A percentile compares a stretch with the other conserved stretches of the same genome.
Conservation (phyloP, 1,140 invertebrate species). For the Macrobrachium rosenbergii region DNA sequence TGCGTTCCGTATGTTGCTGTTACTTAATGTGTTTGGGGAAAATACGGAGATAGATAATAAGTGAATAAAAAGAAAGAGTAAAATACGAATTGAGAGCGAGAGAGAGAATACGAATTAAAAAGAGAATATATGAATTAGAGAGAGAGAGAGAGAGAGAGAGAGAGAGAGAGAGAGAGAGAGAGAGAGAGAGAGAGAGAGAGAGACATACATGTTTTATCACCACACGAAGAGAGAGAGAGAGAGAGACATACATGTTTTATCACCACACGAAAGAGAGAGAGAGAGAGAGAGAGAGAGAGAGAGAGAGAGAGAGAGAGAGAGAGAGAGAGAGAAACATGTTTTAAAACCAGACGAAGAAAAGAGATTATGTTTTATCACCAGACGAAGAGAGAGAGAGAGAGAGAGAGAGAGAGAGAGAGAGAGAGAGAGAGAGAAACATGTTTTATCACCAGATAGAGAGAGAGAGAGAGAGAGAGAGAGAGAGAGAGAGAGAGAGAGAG, state of each 20-base stretch:
- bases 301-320: too few relatives aligned
- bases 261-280: slow-evolving; percentile 67
- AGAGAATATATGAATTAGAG: background rate
- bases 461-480: slow-evolving; percentile 47
- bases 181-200: background rate
- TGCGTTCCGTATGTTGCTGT: background rate
- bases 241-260: too few relatives aligned
- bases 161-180: slow-evolving; percentile 5
- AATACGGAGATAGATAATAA: background rate
- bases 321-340: too few relatives aligned
- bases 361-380: too few relatives aligned
- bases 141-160: slow-evolving; percentile 13
- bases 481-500: slow-evolving; percentile 67
- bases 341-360: too few relatives aligned
- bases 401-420: slow-evolving; percentile 28
- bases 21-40: background rate
- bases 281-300: slow-evolving; percentile 65
- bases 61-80: background rate
- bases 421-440: slow-evolving; percentile 20
- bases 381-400: slow-evolving; percentile 47
- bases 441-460: too few relatives aligned
- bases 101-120: background rate
- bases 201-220: too few relatives aligned
- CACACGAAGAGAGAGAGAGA: slow-evolving; percentile 54
- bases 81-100: background rate